A percentile compares a stretch with the other conserved stretches of the same genome.
Evolutionary conservation across 2,888 invertebrate species (phyloP).

Genomic region (Schrankia costaestrigalis): DNA sequence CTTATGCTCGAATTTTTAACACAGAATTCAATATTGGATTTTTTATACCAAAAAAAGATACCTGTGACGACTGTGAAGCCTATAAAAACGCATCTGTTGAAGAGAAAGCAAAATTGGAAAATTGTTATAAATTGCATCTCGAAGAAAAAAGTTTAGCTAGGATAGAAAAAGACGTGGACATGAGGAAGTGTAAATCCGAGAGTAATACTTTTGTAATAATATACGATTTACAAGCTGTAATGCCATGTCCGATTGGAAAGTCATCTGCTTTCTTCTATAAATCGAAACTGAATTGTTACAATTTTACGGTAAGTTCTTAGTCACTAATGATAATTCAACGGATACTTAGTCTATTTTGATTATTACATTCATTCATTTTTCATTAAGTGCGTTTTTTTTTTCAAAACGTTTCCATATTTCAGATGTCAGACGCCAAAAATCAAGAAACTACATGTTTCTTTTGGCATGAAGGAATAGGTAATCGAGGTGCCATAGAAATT

Average conservation of each 20-base stretch:
- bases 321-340: too few relatives aligned
- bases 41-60: constrained; percentile 2
- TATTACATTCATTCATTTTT: too few relatives aligned
- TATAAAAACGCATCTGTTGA: constrained; percentile 1
- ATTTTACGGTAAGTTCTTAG: too few relatives aligned
- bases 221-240: constrained; percentile 1
- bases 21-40: constrained; percentile 5
- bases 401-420: too few relatives aligned
- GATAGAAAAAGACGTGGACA: constrained; percentile 1
- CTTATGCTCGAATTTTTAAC: constrained; percentile 3
- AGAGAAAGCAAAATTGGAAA: too few relatives aligned
- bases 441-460: too few relatives aligned
- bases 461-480: constrained; percentile 6
- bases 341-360: too few relatives aligned
- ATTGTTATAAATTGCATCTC: constrained; percentile 2
- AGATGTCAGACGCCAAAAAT: too few relatives aligned
- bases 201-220: background rate
- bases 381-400: too few relatives aligned
- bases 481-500: constrained; percentile 7
- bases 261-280: constrained; percentile 2
- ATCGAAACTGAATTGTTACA: constrained; percentile 1
- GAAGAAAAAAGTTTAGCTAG: constrained; percentile 4
- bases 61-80: background rate
- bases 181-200: too few relatives aligned
- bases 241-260: constrained; percentile 1